These are phyloP conservation scores for Parazoanthus swiftii DNA, from an alignment of 92 coral and sea anemone genomes.

Conservation along the genomic window DNA sequence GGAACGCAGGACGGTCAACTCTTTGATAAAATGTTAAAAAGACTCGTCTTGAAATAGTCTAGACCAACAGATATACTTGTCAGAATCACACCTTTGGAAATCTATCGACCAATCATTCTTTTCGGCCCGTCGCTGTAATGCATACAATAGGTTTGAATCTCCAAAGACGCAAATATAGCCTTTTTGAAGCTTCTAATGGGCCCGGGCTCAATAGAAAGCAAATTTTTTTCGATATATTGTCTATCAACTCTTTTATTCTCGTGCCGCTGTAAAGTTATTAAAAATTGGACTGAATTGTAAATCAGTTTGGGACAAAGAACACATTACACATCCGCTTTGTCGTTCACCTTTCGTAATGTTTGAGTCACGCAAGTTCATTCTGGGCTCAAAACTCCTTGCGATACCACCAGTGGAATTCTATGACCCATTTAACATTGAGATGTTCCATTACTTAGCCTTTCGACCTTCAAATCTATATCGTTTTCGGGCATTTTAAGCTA, in stretches of 20 bases:
- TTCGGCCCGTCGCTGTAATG: conserved; percentile 36
- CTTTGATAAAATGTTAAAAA: conserved; percentile 46
- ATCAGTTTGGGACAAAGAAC: conserved; percentile 9
- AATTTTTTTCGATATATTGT: conserved; percentile 6
- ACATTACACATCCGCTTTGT: not conserved
- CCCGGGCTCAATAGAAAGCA: conserved; percentile 11
- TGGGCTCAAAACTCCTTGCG: not conserved
- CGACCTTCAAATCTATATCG: not conserved
- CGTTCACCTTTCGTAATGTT: conserved; percentile 7
- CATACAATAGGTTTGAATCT: conserved; percentile 26
- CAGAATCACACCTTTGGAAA: conserved; percentile 51
- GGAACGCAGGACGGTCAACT: conserved; percentile 45
- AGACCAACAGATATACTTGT: conserved; percentile 36
- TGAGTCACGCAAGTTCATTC: conserved; percentile 10
- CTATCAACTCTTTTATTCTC: conserved; percentile 18
- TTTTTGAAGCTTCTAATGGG: conserved; percentile 4
- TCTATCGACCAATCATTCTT: conserved; percentile 43
- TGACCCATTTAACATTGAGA: not conserved
- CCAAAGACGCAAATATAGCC: not conserved
- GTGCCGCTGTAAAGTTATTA: not conserved
- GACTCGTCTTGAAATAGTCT: conserved; percentile 42
- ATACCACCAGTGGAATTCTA: not conserved
- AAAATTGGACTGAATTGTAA: not conserved
- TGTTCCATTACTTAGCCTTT: not conserved
- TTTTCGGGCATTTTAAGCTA: not conserved